phyloP scores from a whole-genome alignment of 2,113 vertebrate genomes.

The Piprites chloris region DNA sequence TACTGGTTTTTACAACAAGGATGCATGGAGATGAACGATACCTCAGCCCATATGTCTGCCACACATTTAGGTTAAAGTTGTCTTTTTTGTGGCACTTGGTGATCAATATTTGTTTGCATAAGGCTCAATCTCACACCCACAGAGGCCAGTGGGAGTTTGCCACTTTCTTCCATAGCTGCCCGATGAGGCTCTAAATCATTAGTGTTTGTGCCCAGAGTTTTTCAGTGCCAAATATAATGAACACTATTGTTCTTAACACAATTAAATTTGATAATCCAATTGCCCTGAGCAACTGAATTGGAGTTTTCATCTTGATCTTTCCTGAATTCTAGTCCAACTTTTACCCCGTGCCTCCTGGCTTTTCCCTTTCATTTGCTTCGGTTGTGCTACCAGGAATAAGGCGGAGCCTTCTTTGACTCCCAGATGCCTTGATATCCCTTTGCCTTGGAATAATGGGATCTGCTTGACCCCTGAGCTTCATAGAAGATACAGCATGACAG shows the following conservation, averaged over 20 bases:
- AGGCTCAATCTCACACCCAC: slow-evolving; percentile 14
- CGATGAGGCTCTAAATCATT: neutral
- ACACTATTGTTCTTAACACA: slow-evolving; percentile 50
- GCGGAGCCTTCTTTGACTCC: neutral
- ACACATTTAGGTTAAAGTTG: neutral
- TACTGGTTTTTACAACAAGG: neutral
- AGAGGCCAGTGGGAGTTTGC: slow-evolving; percentile 8
- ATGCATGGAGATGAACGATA: neutral
- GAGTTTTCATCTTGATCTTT: slow-evolving; percentile 9
- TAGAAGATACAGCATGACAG: neutral
- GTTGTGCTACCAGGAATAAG: neutral
- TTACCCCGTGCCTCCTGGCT: neutral
- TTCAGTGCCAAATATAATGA: slow-evolving; percentile 44
- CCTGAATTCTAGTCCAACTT: slow-evolving; percentile 18
- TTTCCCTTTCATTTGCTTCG: neutral
- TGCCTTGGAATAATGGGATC: neutral
- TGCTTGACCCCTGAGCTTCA: neutral
- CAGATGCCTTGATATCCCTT: neutral
- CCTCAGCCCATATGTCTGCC: neutral
- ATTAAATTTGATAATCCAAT: slow-evolving; percentile 44
- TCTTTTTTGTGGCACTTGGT: neutral
- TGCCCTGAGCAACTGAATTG: neutral
- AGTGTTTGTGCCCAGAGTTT: neutral
- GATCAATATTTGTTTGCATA: neutral
- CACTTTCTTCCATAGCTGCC: slow-evolving; percentile 23